phyloP scores from a whole-genome alignment of 2,888 invertebrate species.

The Syritta pipiens region DNA sequence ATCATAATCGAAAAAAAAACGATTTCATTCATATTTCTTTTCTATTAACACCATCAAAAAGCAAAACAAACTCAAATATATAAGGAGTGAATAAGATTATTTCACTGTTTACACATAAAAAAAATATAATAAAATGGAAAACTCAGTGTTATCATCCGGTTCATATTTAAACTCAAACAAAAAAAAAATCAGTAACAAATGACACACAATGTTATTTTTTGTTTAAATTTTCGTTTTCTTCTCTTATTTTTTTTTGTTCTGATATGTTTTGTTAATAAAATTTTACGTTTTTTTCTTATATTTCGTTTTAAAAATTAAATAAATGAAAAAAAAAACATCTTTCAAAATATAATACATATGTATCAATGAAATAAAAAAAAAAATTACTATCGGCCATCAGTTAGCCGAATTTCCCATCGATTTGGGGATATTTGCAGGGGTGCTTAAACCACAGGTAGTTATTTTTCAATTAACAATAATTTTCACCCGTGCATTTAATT shows the following conservation, averaged over 20 bases:
- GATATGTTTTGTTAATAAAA: conserved; percentile 55
- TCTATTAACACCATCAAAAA: conserved; percentile 36
- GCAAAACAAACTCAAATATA: conserved; percentile 18
- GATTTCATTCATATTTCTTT: not conserved
- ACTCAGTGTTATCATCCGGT: conserved; percentile 4
- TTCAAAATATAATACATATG: conserved; percentile 14
- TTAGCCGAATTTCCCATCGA: conserved; percentile 87
- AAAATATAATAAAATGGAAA: not conserved
- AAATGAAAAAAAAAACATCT: conserved; percentile 31
- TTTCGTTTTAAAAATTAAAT: conserved; percentile 46
- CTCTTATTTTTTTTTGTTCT: conserved; percentile 2
- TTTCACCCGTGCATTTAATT: conserved; percentile 55
- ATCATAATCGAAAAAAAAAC: not conserved
- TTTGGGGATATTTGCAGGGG: conserved; percentile 88
- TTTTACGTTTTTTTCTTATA: conserved; percentile 59
- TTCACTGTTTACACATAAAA: not conserved
- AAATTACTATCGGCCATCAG: conserved; percentile 75
- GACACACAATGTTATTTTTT: not conserved
- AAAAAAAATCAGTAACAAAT: not conserved
- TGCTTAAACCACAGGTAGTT: conserved; percentile 83
- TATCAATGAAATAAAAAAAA: conserved; percentile 22
- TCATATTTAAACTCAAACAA: conserved; percentile 22
- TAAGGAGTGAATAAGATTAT: not conserved
- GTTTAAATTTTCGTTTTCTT: conserved; percentile 2
- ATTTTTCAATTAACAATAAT: conserved; percentile 66